phyloP scores from a whole-genome alignment of 53 echinoderm and acorn worm genomes.

The Mesocentrotus franciscanus region DNA sequence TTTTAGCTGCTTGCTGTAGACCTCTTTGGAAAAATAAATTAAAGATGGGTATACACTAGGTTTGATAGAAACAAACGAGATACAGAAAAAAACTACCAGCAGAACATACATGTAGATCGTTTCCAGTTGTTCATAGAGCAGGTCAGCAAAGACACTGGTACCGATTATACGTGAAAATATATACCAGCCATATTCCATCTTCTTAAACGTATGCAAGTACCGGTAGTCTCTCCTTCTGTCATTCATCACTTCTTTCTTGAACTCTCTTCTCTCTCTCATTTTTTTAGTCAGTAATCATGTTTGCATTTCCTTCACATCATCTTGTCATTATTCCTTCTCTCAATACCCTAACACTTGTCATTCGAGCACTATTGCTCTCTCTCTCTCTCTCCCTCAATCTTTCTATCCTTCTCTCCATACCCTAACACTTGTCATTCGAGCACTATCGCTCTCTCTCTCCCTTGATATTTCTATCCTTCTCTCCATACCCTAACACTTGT shows the following conservation, averaged over 20 bases:
- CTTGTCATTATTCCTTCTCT: neutral
- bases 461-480: neutral
- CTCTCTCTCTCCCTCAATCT: neutral
- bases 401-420: neutral
- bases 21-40: neutral
- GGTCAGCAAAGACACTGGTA: neutral
- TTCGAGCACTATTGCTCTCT: neutral
- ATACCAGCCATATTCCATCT: neutral
- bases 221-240: no score
- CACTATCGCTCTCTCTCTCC: no score
- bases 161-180: neutral
- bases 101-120: neutral
- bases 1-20: neutral
- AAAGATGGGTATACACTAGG: neutral
- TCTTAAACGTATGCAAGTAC: no score
- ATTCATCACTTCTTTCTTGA: no score
- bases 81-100: constrained; percentile 1
- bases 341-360: no score
- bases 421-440: no score
- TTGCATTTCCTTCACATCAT: neutral
- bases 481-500: neutral
- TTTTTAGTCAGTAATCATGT: no score
- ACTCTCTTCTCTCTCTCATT: no score
- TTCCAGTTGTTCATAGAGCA: neutral
- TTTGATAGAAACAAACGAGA: neutral